Evolutionary conservation across 64 coral and sea anemone genomes (phyloP), one percentile per base, ranked within the genome.

Genomic region (Actinia tenebrosa): DNA sequence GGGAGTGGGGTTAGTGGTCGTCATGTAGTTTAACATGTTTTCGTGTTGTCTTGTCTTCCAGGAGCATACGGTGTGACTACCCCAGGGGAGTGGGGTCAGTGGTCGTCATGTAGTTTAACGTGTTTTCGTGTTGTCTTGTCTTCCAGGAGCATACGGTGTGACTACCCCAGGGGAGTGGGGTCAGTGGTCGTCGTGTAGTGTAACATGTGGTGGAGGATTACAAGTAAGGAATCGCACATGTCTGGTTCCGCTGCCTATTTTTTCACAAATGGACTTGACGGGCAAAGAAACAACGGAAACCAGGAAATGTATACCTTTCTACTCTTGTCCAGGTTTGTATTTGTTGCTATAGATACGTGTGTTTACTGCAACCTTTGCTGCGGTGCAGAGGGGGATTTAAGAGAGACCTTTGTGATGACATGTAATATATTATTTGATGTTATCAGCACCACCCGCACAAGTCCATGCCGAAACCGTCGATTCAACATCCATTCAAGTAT

Each of bases 1-100:
- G 89, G 27, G 81, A 53, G 16, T 91, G 89, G 89, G 83, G 83
- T 45, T 45, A 71, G 45, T 91, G 89, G 89, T 86, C 89, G 20
- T 23, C 54, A n/a, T 91, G 89, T 53, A 91, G 66, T 60, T 27
- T 42, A 17, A 86, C 23, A 5, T 22, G 20, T 71, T 22, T 8
- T 71, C 20, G 22, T n/a, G n/a, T n/a, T n/a, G n/a, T n/a, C n/a
- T n/a, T n/a, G 53, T 55, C 53, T 55, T 55, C 5, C 5, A 55
- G 11, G 53, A 55, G 5, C 53, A 55, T 11, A 55, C 11, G 66
- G 66, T 27, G 25, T 16, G 3, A 50, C 89, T 11, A 63, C 61
- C 0, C 45, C 75, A 20, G 82, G 89, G 27, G 81, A 53, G 16
- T 91, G 89, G 89, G 83, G 83, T 45, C 63, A 71, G 45, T 91